Base-by-base conservation (phyloP, 2,113 vertebrate species). In the Kryptolebias marmoratus region DNA sequence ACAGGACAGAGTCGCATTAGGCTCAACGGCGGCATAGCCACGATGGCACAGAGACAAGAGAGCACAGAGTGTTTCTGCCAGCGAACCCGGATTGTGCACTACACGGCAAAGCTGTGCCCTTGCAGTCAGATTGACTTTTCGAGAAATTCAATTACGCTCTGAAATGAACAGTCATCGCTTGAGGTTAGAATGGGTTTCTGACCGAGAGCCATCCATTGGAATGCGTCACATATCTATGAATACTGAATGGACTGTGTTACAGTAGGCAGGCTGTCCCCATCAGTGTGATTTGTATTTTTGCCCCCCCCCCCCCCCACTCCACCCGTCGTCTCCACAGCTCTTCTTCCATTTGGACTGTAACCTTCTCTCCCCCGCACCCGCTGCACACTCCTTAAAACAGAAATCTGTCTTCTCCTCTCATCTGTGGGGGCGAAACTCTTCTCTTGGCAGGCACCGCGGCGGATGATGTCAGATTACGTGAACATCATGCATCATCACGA, bases 271-370 rank as follows among this genome's bases (percentile, higher is more conserved):
- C 84, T 64, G 81, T 83, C 65, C 55, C 75, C 82, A 80, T 75
- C 81, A 77, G 36, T 84, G 84, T 83, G 86, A 90, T 90, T 90
- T 89, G 88, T 87, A 75, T 80, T 86, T 88, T 76, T 75, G 54
- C n/a, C 48, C 36, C 36, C 31, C 44, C 55, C 57, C 0, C n/a
- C 47, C 2, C 63, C 22, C 22, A 22, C 22, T 22, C 22, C 22
- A 22, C 22, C 22, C 22, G 22, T 22, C 22, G 22, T 22, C 22
- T 22, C 22, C 22, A 22, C 22, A 22, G 22, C 22, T 27, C 16
- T 48, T 67, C 58, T 30, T 71, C 59, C 45, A 77, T 76, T 70
- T 79, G 66, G 73, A 77, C 75, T 80, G 64, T 78, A 84, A 86
- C 82, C 83, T 80, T 81, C 79, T 60, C 66, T 60, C 66, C 32